Conservation (phyloP, 2,888 invertebrate genomes). For the Drosophila acutilabella region DNA sequence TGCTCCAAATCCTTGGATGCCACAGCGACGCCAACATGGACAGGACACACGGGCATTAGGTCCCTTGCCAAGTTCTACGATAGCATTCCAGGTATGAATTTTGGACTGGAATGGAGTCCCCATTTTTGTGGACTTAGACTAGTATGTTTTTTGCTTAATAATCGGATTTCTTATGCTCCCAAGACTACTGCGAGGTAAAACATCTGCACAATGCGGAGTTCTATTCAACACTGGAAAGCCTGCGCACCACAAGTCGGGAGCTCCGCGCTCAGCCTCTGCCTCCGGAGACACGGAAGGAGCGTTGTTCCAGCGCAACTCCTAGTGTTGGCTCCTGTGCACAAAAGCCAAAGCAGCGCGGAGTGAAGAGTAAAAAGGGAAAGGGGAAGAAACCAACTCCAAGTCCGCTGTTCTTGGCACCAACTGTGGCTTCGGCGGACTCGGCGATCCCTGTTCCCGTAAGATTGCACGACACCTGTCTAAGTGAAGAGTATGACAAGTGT, state of each 20-base stretch:
- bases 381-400: constrained; percentile 45
- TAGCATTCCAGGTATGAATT: constrained; percentile 88
- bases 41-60: constrained; percentile 85
- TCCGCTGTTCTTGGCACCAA: constrained; percentile 12
- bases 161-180: no score
- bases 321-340: constrained; percentile 31
- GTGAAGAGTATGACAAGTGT: constrained; percentile 69
- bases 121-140: no score
- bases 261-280: constrained; percentile 65
- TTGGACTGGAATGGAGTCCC: no score
- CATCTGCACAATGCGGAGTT: constrained; percentile 91
- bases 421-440: constrained; percentile 17
- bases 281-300: constrained; percentile 29
- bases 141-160: no score
- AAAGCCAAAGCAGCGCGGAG: constrained; percentile 53
- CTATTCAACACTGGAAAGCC: constrained; percentile 88
- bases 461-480: constrained; percentile 47
- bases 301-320: constrained; percentile 51
- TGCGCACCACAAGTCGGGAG: constrained; percentile 80
- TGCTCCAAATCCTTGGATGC: constrained; percentile 23
- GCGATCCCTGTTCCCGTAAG: constrained; percentile 16
- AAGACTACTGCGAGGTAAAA: constrained; percentile 90
- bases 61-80: constrained; percentile 90
- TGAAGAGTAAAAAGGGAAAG: constrained; percentile 48
- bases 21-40: constrained; percentile 47